Evolutionary conservation across 2,113 vertebrate species (phyloP), one percentile per base, ranked within the genome.

Genomic region (Tauraco erythrolophus): DNA sequence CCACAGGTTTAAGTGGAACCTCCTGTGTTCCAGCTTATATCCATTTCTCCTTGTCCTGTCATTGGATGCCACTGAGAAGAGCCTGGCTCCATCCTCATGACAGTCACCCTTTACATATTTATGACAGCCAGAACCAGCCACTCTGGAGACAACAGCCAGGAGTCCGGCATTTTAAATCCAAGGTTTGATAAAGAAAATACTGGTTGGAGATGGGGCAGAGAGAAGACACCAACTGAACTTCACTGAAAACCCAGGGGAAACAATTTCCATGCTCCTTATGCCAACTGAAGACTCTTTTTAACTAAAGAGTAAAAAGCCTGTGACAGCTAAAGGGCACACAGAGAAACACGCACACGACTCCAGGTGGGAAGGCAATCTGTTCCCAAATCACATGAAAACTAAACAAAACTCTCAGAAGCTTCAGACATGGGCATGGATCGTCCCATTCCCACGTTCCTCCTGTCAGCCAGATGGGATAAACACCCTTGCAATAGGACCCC

Each of bases 401-500:
- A 17, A 51, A 14, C 11, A 66, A 35, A 74, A 41, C 66, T 45
- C 66, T 64, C 50, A 18, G 35, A 25, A 68, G 72, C 56, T 51
- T 68, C 17, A 88, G 53, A 65, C 22, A 19, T 1, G 21, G 57
- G 16, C 31, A 62, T 4, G 74, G 80, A 33, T 11, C 2, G 14
- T 2, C 68, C 37, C 60, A 6, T 3, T 6, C 11, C 54, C 89
- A 28, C 50, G 2, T 10, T 37, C 33, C 7, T 24, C 27, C 51
- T 3, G 18, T 8, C 87, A 5, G 4, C 4, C 82, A 54, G 61
- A 43, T 11, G 48, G 0, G 0, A 0, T 0, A 7, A 14, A 41
- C 25, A 6, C 39, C 24, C 43, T 10, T 2, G 11, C 64, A 39
- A 7, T 0, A 43, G 31, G 48, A 10, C 5, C 50, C 80, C 15